These are phyloP conservation scores for Caenorhabditis brenneri DNA, from an alignment of 1,140 invertebrate genomes.

Conservation along the genomic window DNA sequence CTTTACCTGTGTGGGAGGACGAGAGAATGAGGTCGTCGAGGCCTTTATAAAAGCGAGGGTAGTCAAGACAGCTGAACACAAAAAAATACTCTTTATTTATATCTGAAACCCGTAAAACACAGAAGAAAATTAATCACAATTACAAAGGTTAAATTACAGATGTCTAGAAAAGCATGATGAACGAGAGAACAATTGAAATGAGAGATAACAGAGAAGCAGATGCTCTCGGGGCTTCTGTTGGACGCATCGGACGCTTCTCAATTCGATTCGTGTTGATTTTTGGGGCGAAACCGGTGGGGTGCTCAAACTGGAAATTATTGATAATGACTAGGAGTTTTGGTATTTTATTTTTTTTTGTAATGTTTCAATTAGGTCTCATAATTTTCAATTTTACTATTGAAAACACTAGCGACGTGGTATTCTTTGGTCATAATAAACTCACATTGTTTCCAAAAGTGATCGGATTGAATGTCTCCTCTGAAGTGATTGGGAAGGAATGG, in stretches of 20 bases:
- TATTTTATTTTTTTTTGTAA: too few relatives aligned
- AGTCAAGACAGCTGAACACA: too few relatives aligned
- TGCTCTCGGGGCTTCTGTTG: background rate
- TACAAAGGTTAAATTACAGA: background rate
- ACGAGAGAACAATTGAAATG: background rate
- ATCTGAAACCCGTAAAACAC: background rate
- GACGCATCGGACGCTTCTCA: constrained; percentile 10
- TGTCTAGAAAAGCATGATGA: background rate
- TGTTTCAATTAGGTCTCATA: too few relatives aligned
- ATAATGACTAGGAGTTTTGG: too few relatives aligned
- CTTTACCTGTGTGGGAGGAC: too few relatives aligned
- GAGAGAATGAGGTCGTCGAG: too few relatives aligned
- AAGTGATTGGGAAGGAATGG: constrained; percentile 40
- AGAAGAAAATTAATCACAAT: background rate
- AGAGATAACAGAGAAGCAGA: constrained; percentile 12
- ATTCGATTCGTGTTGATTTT: constrained; percentile 14
- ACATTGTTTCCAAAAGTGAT: constrained; percentile 20
- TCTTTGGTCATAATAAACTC: background rate
- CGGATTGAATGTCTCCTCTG: constrained; percentile 39
- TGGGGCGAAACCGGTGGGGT: background rate
- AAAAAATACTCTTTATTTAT: background rate
- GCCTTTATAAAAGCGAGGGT: too few relatives aligned
- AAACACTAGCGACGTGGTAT: too few relatives aligned
- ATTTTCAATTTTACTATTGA: too few relatives aligned
- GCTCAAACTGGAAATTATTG: constrained; percentile 27